phyloP scores from a whole-genome alignment of 2,797 vertebrate species.

The Coracias cyanogaster region DNA sequence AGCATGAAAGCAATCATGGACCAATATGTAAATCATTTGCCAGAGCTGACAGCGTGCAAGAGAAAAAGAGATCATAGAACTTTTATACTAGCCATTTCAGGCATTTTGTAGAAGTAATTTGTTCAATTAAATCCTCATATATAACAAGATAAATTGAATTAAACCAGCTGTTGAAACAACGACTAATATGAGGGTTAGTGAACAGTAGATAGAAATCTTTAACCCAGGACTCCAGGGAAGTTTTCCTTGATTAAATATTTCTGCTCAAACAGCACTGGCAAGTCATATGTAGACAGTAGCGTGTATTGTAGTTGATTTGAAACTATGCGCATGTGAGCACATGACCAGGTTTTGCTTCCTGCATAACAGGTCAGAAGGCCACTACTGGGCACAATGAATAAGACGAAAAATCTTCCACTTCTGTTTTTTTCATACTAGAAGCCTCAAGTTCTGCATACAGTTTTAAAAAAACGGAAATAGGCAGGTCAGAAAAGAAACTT shows the following conservation, averaged over 20 bases:
- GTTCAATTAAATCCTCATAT: background rate
- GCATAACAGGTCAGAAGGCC: background rate
- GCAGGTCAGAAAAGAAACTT: background rate
- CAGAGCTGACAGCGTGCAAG: background rate
- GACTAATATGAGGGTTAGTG: background rate
- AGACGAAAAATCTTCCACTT: background rate
- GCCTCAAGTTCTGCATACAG: background rate
- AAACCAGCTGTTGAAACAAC: background rate
- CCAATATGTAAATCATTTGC: background rate
- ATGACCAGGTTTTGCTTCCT: background rate
- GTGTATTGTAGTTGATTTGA: background rate
- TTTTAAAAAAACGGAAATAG: background rate
- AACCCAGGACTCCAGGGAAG: background rate
- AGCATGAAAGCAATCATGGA: background rate
- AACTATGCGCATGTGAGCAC: background rate
- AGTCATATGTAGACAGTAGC: background rate
- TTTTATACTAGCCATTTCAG: background rate
- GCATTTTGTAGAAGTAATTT: background rate
- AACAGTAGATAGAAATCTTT: background rate
- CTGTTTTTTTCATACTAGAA: background rate
- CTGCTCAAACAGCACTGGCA: background rate
- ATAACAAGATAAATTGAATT: constrained; percentile 23
- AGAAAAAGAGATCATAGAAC: background rate
- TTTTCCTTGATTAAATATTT: background rate
- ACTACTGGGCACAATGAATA: background rate